Conservation (phyloP, 2,888 invertebrate genomes). For the Leptopilina drosophilae region DNA sequence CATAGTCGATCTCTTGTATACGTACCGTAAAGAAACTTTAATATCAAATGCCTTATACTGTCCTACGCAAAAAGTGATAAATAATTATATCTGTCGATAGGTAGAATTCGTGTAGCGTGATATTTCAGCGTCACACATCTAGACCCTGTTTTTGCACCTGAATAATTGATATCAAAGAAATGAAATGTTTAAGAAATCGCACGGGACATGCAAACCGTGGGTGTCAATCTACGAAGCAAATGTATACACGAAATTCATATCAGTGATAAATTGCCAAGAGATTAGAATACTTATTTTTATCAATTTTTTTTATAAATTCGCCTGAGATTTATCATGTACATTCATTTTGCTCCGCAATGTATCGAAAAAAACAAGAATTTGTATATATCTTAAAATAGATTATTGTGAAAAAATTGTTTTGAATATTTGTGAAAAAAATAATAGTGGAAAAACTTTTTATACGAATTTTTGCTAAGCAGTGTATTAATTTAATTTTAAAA, state of each 20-base stretch:
- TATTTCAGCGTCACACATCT: constrained; percentile 21
- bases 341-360: too few relatives aligned
- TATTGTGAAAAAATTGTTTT: too few relatives aligned
- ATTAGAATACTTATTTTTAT: not conserved
- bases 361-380: too few relatives aligned
- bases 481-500: too few relatives aligned
- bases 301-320: not conserved
- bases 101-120: constrained; percentile 8
- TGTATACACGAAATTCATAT: constrained; percentile 7
- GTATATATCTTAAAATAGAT: too few relatives aligned
- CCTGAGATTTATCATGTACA: not conserved
- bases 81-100: constrained; percentile 32
- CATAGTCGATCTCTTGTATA: too few relatives aligned
- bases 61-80: constrained; percentile 36
- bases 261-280: constrained; percentile 15
- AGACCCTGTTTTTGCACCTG: constrained; percentile 8
- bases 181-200: constrained; percentile 24
- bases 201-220: constrained; percentile 8
- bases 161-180: constrained; percentile 26
- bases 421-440: too few relatives aligned
- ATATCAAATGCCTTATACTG: not conserved
- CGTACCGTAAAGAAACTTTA: too few relatives aligned
- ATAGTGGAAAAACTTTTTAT: too few relatives aligned
- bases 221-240: constrained; percentile 14
- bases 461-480: too few relatives aligned